phyloP scores from a whole-genome alignment of 1,140 invertebrate genomes.

The Anastrepha obliqua region DNA sequence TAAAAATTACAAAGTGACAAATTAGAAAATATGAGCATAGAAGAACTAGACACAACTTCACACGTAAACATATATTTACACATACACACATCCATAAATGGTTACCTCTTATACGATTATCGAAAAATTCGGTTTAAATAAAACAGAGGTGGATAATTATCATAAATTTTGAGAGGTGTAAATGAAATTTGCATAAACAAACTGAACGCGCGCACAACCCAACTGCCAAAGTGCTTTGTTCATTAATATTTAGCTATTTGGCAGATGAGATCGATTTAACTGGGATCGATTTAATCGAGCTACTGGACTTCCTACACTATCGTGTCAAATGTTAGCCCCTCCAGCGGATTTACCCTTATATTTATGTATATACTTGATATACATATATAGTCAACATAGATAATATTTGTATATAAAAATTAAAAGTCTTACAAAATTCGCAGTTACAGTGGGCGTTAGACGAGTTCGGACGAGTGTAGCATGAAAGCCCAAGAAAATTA shows the following conservation, averaged over 20 bases:
- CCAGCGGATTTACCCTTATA: no score
- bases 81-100: neutral
- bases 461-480: no score
- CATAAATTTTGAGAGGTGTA: slow-evolving; percentile 21
- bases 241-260: slow-evolving; percentile 10
- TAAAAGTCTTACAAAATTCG: neutral
- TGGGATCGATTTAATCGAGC: neutral
- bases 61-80: neutral
- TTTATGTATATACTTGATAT: no score
- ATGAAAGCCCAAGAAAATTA: no score
- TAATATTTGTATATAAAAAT: no score
- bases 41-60: neutral
- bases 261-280: neutral
- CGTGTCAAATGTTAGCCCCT: neutral
- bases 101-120: neutral
- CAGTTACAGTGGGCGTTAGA: neutral
- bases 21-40: neutral
- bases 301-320: neutral
- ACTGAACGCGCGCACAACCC: neutral
- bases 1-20: slow-evolving; percentile 31
- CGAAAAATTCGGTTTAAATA: neutral
- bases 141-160: slow-evolving; percentile 4
- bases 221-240: neutral
- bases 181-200: slow-evolving; percentile 11
- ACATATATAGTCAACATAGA: no score